Percentiles rank a stretch among this genome's conserved stretches.
Conservation (phyloP, 2,797 vertebrate genomes). For the Sciaenops ocellatus region DNA sequence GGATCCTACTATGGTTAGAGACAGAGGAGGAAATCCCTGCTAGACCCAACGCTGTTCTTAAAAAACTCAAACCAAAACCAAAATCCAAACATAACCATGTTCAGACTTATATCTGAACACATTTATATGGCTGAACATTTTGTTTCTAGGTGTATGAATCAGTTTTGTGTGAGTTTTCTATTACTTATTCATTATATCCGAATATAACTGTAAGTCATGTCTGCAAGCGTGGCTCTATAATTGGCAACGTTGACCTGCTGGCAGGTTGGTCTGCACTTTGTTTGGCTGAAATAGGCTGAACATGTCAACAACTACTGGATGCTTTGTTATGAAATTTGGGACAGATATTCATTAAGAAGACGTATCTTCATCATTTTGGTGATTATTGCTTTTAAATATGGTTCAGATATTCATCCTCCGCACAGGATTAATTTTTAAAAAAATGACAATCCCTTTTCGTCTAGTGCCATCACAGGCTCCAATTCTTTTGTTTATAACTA, state of each 20-base stretch:
- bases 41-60: neutral
- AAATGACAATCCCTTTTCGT: too few species aligned
- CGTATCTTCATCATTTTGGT: too few species aligned
- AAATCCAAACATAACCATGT: neutral
- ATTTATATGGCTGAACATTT: too few species aligned
- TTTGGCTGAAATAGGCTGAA: too few species aligned
- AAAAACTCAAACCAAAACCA: neutral
- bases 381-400: too few species aligned
- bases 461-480: neutral
- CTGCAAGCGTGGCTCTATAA: neutral
- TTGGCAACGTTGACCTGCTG: neutral
- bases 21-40: neutral
- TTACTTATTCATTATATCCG: neutral
- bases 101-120: neutral
- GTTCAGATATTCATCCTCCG: neutral
- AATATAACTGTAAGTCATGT: neutral
- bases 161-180: neutral
- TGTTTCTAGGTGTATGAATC: neutral
- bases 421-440: neutral
- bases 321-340: neutral
- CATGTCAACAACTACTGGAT: too few species aligned
- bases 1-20: neutral
- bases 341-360: neutral
- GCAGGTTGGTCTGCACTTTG: neutral
- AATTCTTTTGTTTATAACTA: neutral